Conservation (phyloP, 92 coral and sea anemone species). For the Heliopora coerulea region DNA sequence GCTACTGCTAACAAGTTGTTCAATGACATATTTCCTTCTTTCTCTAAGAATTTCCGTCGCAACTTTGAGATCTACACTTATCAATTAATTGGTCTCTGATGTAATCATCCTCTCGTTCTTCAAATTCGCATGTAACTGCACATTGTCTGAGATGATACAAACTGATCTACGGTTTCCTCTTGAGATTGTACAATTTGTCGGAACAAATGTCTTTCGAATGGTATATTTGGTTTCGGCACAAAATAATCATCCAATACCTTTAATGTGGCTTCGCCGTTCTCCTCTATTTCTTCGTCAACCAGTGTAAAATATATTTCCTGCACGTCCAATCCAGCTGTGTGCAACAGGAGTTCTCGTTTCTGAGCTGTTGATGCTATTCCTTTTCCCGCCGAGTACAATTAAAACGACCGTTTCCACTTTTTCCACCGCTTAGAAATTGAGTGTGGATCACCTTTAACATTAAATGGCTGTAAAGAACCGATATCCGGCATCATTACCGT, state of each 20-base stretch:
- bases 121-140: slow-evolving; percentile 62
- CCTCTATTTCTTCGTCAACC: slow-evolving; percentile 41
- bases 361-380: slow-evolving; percentile 24
- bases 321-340: slow-evolving; percentile 55
- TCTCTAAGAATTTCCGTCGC: slow-evolving; percentile 49
- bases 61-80: slow-evolving; percentile 29
- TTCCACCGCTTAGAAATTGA: slow-evolving; percentile 45
- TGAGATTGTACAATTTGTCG: slow-evolving; percentile 42
- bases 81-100: slow-evolving; percentile 62
- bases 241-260: slow-evolving; percentile 58
- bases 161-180: slow-evolving; percentile 62
- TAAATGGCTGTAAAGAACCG: too few species aligned
- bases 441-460: too few species aligned
- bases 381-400: slow-evolving; percentile 49
- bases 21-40: slow-evolving; percentile 54
- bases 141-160: slow-evolving; percentile 53
- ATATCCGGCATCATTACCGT: too few species aligned
- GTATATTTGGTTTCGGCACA: slow-evolving; percentile 46
- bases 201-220: slow-evolving; percentile 60
- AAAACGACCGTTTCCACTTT: slow-evolving; percentile 55
- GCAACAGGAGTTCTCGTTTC: slow-evolving; percentile 47
- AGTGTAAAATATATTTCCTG: slow-evolving; percentile 58
- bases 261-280: slow-evolving; percentile 36
- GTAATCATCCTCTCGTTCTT: slow-evolving; percentile 51
- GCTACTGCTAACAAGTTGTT: slow-evolving; percentile 47